phyloP scores from a whole-genome alignment of 2,888 invertebrate genomes.

The Lamellibrachia satsuma region DNA sequence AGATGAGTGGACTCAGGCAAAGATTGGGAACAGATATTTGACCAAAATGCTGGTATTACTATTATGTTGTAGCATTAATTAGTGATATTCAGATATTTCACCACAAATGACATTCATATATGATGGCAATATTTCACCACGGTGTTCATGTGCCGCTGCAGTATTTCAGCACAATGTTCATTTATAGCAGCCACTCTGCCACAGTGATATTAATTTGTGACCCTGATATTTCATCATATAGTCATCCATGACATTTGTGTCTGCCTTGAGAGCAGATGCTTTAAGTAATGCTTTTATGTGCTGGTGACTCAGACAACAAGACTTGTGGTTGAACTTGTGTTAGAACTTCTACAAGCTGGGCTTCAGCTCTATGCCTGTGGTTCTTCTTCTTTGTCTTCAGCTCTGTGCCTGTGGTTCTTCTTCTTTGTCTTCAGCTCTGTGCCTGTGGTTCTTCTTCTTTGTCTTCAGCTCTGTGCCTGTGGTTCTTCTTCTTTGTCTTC shows the following conservation, averaged over 20 bases:
- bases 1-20: too few species aligned
- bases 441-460: neutral
- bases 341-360: neutral
- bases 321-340: neutral
- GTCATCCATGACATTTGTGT: neutral
- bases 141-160: neutral
- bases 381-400: neutral
- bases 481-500: too few species aligned
- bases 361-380: neutral
- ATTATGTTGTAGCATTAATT: neutral
- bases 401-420: too few species aligned
- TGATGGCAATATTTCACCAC: slow-evolving; percentile 6
- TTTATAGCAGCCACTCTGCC: neutral
- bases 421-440: neutral
- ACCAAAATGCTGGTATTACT: neutral
- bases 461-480: neutral
- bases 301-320: neutral
- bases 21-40: too few species aligned
- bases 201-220: neutral
- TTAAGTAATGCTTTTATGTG: neutral
- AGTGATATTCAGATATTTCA: neutral
- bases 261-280: neutral
- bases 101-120: slow-evolving; percentile 17
- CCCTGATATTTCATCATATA: slow-evolving; percentile 1
- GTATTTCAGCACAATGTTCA: slow-evolving; percentile 1